Evolutionary conservation across 2,888 invertebrate species (phyloP).

Genomic region (Plebejus melissa): DNA sequence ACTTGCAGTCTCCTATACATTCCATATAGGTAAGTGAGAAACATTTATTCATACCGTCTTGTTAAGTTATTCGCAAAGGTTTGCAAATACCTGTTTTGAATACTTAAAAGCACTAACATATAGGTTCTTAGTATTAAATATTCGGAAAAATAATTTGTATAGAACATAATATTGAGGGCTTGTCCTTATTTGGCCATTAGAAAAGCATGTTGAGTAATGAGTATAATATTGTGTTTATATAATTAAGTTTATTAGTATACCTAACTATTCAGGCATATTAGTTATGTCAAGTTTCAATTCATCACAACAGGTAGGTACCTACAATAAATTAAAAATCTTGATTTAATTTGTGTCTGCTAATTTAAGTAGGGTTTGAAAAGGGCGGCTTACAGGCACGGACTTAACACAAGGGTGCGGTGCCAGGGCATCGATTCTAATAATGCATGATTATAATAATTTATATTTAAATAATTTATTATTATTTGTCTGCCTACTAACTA

Average conservation of each 20-base stretch:
- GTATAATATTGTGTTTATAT: no score
- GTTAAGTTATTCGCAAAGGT: conserved; percentile 8
- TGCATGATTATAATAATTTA: not conserved
- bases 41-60: conserved; percentile 23
- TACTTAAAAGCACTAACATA: not conserved
- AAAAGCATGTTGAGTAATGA: not conserved
- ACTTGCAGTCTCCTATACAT: conserved; percentile 53
- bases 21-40: conserved; percentile 58
- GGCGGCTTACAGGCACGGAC: not conserved
- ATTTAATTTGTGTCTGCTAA: not conserved
- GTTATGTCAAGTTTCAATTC: not conserved
- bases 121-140: not conserved
- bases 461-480: no score
- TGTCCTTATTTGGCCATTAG: not conserved
- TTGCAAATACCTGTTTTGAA: conserved; percentile 15
- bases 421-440: not conserved
- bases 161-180: not conserved
- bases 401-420: not conserved
- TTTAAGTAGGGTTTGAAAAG: not conserved
- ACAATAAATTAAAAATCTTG: not conserved
- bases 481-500: no score
- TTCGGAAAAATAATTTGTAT: not conserved
- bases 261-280: no score
- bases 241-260: no score
- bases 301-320: not conserved